A percentile compares a stretch with the other conserved stretches of the same genome.
These are phyloP conservation scores for Orgyia antiqua DNA, from an alignment of 2,888 invertebrate genomes.

Conservation along the genomic window DNA sequence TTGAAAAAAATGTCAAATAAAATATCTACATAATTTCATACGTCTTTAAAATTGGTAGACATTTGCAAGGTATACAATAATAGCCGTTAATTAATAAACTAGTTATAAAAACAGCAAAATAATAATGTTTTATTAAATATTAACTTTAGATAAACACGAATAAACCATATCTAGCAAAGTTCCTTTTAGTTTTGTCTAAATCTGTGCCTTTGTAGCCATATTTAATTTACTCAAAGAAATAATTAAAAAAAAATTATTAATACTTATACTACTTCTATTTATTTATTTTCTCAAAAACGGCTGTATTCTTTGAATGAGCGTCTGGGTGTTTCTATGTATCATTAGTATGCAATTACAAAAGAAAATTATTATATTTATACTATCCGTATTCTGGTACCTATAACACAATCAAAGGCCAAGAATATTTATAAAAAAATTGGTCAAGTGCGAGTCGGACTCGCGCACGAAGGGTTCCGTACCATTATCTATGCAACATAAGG, in stretches of 20 bases:
- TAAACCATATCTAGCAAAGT: slow-evolving; percentile 36
- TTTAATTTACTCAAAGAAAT: slow-evolving; percentile 2
- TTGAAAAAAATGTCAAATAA: slow-evolving; percentile 17
- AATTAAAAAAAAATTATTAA: not conserved
- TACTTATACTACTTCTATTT: too few relatives aligned
- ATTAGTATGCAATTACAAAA: too few relatives aligned
- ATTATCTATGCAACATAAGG: too few relatives aligned
- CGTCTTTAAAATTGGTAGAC: slow-evolving; percentile 1
- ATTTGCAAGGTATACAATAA: not conserved
- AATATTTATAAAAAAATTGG: too few relatives aligned
- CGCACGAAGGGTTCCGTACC: too few relatives aligned
- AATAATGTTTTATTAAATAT: not conserved
- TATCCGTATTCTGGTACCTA: too few relatives aligned
- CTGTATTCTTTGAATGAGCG: too few relatives aligned
- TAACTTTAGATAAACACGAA: slow-evolving; percentile 14
- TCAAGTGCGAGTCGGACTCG: too few relatives aligned
- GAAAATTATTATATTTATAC: too few relatives aligned
- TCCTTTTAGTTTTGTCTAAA: slow-evolving; percentile 39
- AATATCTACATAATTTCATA: slow-evolving; percentile 23
- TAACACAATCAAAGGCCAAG: too few relatives aligned
- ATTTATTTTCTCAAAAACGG: too few relatives aligned
- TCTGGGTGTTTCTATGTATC: too few relatives aligned
- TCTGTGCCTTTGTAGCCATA: slow-evolving; percentile 36
- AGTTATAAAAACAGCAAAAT: not conserved
- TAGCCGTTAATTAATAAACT: not conserved